Base-by-base conservation (phyloP, 92 coral and sea anemone genomes). In the Umimayanthus kanabou region DNA sequence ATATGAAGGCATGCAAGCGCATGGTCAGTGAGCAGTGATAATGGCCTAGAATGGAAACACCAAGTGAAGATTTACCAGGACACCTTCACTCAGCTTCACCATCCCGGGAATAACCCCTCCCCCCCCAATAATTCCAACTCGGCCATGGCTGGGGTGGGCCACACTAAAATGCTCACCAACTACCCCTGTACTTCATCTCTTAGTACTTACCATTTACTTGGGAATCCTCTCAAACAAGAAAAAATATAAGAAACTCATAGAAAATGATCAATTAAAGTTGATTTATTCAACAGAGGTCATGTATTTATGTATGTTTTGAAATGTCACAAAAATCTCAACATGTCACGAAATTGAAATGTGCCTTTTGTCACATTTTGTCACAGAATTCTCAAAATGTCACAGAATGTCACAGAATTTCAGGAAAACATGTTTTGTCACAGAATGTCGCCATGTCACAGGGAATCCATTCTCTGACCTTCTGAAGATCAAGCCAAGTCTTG, bases 1-100 rank as follows among this genome's bases (percentile, higher is more conserved):
- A 77, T 77, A 77, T 77, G 81, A 77, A 77, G 81, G 81, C 81
- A 77, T 77, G 81, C 81, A 77, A 77, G 81, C 65, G 81, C 81
- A 77, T 77, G 64, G 81, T 77, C 81, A 77, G 81, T 77, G 81
- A 77, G 61, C 81, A 77, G 81, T 77, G 64, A 77, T 77, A 77
- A 77, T 25, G 81, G 81, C 81, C 81, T 77, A 77, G 81, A 77
- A 77, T 77, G 81, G 81, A 77, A 77, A 77, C 65, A 77, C 81
- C 81, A 77, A 77, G 81, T 77, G 81, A 77, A 77, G 65, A 49
- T 77, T 77, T 43, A 77, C 81, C 65, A 77, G 81, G 81, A 77
- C 81, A 77, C 64, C 81, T 77, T 77, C 81, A 77, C 81, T 77
- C 81, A 77, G 81, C 81, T 77, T 77, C 81, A 77, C 61, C 81